Evolutionary conservation across 2,888 invertebrate species (phyloP), one percentile per base, ranked within the genome.

Genomic region (Campopleginae sp.): DNA sequence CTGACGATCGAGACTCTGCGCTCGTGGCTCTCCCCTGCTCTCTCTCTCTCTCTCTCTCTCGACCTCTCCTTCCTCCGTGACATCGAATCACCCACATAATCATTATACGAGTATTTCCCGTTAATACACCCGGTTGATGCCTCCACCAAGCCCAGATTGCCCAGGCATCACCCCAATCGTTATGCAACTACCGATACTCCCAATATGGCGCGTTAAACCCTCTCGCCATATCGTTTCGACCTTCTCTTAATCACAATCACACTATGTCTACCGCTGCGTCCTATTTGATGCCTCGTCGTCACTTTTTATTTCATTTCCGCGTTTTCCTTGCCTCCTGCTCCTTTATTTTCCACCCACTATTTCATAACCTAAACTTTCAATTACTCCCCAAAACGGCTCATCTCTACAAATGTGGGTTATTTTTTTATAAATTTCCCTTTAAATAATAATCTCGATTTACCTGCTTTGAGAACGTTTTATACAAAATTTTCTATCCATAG

Each of bases 81-180:
- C 89, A 90, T 89, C 89, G 89, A 90, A 90, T 89, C 90, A 88
- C 86, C 89, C 86, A 88, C 87, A 87, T 86, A 88, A 89, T 88
- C 88, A 91, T 90, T 91, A 91, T 90, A 90, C 91, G 89, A 89
- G 88, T 89, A 89, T 91, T 91, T 90, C 88, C 85, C 88, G 89
- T 89, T 90, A 90, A 90, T 89, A 89, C 89, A 86, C n/a, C 33
- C 87, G 85, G 85, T 87, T 88, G 90, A 90, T 90, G 88, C 70
- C 58, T 71, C 70, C 54, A 46, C 46, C 31, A 46, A 14, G n/a
- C 44, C 27, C 51, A 46, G 84, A 46, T 70, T 51, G 79, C 46
- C 63, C 51, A 48, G 33, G 54, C 51, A 63, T 51, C 33, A 72
- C 65, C 42, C 72, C 48, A 85, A 85, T 66, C 74, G 75, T 85